These are phyloP conservation scores for Kryphioiulus occultus DNA, from an alignment of 2,888 invertebrate genomes.

Conservation along the genomic window DNA sequence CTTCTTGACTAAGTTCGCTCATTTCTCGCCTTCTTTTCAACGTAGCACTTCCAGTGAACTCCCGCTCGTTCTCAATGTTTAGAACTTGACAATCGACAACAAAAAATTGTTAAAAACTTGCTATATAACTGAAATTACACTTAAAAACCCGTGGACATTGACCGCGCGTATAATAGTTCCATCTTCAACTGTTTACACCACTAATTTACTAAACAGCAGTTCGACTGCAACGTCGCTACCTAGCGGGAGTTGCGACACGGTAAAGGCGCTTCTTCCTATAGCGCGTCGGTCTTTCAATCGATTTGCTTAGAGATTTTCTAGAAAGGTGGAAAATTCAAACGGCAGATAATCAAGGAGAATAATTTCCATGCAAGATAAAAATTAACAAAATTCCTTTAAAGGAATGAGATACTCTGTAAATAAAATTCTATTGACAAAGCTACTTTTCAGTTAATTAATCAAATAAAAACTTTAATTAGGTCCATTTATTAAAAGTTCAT, in stretches of 20 bases:
- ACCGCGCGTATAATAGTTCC: background rate
- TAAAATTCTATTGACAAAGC: too few relatives aligned
- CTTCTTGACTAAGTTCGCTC: slow-evolving; percentile 88
- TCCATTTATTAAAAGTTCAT: too few relatives aligned
- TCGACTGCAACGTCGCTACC: background rate
- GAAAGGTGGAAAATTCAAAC: background rate
- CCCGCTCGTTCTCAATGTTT: slow-evolving; percentile 44
- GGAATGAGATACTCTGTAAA: too few relatives aligned
- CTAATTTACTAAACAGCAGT: background rate
- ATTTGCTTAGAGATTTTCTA: too few relatives aligned
- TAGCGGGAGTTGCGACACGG: background rate
- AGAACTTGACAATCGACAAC: background rate
- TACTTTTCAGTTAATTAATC: too few relatives aligned
- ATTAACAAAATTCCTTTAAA: too few relatives aligned
- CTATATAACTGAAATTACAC: background rate
- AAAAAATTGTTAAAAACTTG: background rate
- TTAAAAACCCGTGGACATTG: slow-evolving; percentile 41
- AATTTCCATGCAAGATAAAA: background rate
- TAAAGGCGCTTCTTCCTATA: background rate
- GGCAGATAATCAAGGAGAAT: background rate
- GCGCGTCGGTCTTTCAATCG: background rate
- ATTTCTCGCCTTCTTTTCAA: slow-evolving; percentile 62
- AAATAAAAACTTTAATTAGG: too few relatives aligned
- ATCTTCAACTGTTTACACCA: slow-evolving; percentile 15
- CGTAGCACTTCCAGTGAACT: background rate